Evolutionary conservation across 2,113 vertebrate genomes (phyloP), one percentile per base, ranked within the genome.

Genomic region (Haliaeetus leucogaster): DNA sequence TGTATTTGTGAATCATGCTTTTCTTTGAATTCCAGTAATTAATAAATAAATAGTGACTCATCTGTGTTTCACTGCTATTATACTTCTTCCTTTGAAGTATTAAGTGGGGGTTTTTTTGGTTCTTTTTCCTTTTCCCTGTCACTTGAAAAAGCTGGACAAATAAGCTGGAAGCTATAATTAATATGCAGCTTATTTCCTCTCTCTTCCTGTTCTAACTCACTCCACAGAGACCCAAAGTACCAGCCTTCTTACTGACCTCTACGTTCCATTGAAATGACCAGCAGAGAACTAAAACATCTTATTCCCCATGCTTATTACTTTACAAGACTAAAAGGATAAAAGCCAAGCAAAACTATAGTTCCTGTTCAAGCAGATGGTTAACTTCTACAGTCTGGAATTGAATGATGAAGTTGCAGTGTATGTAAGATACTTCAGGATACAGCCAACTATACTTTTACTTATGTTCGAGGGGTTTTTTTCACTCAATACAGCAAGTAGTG

Each of bases 21-120:
- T 95, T 91, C 82, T 97, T 86, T 95, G 83, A 97, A 96, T 95
- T 77, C 78, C 84, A 81, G 76, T 86, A 95, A 94, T 95, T 97
- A 95, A 95, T 96, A 91, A 93, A 96, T 95, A 98, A 88, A 96
- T 89, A 95, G 63, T 97, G 97, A 97, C 78, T 97, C 93, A 93
- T 95, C 79, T 73, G 53, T 85, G 38, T 77, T 93, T 87, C 55
- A 61, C 58, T 79, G 59, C 61, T 89, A 50, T 90, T 81, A 85
- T 62, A 85, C 68, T 97, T 97, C 92, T 89, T 66, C 78, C 91
- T 90, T 87, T 65, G 50, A 84, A 95, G 58, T 32, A 93, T 13
- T 4, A 85, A 89, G 25, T 14, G 16, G 17, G 20, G 0, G 9
- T 0, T 76, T 82, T 84, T 86, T 48, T 66, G 8, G 13, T 71